A percentile compares a stretch with the other conserved stretches of the same genome.
Evolutionary conservation across 1,140 invertebrate species (phyloP).

Genomic region (Parapsyche elsis): DNA sequence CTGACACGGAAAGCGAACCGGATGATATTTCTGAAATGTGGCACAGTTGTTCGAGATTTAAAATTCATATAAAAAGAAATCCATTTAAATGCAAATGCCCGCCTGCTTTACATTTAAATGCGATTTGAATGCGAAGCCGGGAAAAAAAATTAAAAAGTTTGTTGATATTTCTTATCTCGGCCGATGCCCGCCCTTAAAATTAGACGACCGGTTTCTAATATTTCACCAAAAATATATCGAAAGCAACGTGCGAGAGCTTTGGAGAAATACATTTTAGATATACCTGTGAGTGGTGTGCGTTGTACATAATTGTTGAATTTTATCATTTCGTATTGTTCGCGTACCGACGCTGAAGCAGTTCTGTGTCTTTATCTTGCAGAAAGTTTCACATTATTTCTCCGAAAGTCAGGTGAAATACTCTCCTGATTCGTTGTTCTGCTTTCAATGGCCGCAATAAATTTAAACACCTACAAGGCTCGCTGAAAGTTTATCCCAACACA

Average conservation of each 20-base stretch:
- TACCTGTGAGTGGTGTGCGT: no score
- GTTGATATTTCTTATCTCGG: conserved; percentile 44
- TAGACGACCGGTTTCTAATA: conserved; percentile 6
- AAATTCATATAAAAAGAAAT: conserved; percentile 50
- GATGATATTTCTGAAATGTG: conserved; percentile 42
- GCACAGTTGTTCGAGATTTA: conserved; percentile 42
- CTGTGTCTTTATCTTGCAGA: conserved; percentile 29
- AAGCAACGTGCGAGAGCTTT: no score
- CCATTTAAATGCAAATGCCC: conserved; percentile 49
- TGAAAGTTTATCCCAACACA: conserved; percentile 35
- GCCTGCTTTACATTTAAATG: conserved; percentile 50
- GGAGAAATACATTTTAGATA: no score
- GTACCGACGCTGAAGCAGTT: background rate
- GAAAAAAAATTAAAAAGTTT: conserved; percentile 47
- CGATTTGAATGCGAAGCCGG: conserved; percentile 45
- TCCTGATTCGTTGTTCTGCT: conserved; percentile 45
- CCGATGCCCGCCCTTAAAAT: background rate
- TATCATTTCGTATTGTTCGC: background rate
- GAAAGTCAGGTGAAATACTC: conserved; percentile 40
- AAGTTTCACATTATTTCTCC: conserved; percentile 43
- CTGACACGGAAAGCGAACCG: conserved; percentile 15
- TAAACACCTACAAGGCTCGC: conserved; percentile 42
- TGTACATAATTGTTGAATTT: no score
- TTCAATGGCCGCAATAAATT: conserved; percentile 47
- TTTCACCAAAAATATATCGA: no score